Evolutionary conservation across 2,797 vertebrate genomes (phyloP), one percentile per base, ranked within the genome.

Genomic region (Sebastes baramenuke): DNA sequence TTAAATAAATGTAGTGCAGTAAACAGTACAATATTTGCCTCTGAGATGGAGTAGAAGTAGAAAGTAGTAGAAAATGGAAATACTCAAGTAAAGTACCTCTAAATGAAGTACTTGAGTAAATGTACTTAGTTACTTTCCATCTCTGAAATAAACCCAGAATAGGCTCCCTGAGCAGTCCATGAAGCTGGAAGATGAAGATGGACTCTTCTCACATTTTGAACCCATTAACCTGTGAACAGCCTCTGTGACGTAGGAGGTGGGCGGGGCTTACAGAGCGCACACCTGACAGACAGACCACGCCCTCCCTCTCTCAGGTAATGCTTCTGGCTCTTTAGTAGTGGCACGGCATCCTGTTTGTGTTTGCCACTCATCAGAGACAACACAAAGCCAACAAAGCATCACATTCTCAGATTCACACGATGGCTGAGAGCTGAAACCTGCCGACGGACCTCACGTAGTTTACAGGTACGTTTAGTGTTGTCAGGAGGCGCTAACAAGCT

Each of bases 201-300:
- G 11, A 42, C 38, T 42, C 56, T 0, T 36, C 58, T 4, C 25
- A 59, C 18, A 18, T 20, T 58, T 36, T 72, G 6, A 24, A 64
- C 42, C 3, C 30, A 4, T 14, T n/a, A 18, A 54, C 55, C 32
- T 27, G 0, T 11, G 14, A 30, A 29, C 10, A 8, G 16, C 14
- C 11, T 10, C 30, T 2, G 20, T 3, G 30, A 59, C 46, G 20
- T 12, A 12, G 34, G 9, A 16, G 27, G 59, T 42, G 68, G 75
- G 87, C 81, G 62, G 77, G 24, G 64, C 1, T 9, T 8, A 55
- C 8, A 1, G 38, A 2, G 77, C 34, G 11, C 80, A 73, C 90
- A 91, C 93, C 92, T 93, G 90, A 83, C 58, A 49, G 4, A 0
- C 36, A 27, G 71, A 9, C 84, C 16, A 81, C 86, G 24, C 89